Evolutionary conservation across 2,113 vertebrate genomes (phyloP).

Genomic region (Tragulus kanchil): DNA sequence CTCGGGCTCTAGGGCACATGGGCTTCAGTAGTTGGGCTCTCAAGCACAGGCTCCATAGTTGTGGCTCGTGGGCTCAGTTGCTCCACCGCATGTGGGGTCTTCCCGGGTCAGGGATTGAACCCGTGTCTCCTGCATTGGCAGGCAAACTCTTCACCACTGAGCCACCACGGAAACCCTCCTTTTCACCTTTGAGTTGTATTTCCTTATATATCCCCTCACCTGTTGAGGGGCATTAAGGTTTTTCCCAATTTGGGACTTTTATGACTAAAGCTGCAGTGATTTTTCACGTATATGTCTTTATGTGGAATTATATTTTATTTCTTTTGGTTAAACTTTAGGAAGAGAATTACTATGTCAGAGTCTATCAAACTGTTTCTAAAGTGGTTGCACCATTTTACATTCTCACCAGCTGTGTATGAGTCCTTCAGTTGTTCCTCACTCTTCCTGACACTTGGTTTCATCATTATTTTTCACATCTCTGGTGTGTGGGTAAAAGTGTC

Average conservation of each 20-base stretch:
- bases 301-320: neutral
- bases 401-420: neutral
- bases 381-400: neutral
- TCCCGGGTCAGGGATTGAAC: no score
- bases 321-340: constrained; percentile 15
- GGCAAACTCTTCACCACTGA: no score
- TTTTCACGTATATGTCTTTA: neutral
- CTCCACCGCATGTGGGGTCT: no score
- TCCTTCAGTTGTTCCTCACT: neutral
- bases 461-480: neutral
- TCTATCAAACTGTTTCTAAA: neutral
- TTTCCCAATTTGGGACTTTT: neutral
- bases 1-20: no score
- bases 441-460: neutral
- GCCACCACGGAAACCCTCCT: neutral
- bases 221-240: neutral
- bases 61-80: no score
- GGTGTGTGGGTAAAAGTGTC: neutral
- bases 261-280: neutral
- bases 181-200: neutral
- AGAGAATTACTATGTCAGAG: neutral
- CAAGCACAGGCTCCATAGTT: no score
- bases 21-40: no score
- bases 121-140: no score
- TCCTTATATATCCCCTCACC: neutral